Evolutionary conservation across 1,140 invertebrate genomes (phyloP).

Genomic region (Tetragonula clypearis): DNA sequence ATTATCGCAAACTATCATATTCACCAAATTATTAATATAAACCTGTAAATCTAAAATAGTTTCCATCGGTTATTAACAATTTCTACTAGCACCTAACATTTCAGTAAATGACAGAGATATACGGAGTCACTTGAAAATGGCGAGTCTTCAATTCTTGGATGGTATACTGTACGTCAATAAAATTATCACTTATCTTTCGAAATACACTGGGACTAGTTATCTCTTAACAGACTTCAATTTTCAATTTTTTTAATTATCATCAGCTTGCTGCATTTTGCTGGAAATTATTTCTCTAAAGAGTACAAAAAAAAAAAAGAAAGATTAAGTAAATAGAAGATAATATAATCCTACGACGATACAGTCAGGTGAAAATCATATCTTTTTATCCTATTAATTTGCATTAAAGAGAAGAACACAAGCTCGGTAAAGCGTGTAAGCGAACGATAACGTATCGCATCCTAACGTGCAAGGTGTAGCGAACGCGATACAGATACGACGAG

Average conservation of each 20-base stretch:
- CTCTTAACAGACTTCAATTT: too few species aligned
- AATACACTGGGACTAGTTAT: too few species aligned
- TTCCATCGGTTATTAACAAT: not conserved
- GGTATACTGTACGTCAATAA: too few species aligned
- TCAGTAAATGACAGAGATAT: too few species aligned
- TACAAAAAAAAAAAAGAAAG: too few species aligned
- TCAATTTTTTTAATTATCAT: not conserved
- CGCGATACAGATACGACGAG: constrained; percentile 41
- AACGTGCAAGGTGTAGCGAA: constrained; percentile 22
- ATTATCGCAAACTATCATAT: too few species aligned
- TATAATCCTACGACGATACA: not conserved
- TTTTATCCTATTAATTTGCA: not conserved
- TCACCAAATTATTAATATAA: too few species aligned
- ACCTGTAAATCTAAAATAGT: not conserved
- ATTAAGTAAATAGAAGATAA: not conserved
- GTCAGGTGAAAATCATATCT: not conserved
- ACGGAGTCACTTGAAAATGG: too few species aligned
- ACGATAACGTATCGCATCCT: constrained; percentile 31
- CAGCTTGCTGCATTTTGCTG: not conserved
- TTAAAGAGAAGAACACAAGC: not conserved
- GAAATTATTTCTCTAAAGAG: not conserved
- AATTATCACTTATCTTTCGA: too few species aligned
- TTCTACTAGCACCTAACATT: too few species aligned
- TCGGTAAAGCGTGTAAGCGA: not conserved
- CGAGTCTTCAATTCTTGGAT: too few species aligned